Evolutionary conservation across 2,888 invertebrate species (phyloP).

Genomic region (Auanema freiburgensis): DNA sequence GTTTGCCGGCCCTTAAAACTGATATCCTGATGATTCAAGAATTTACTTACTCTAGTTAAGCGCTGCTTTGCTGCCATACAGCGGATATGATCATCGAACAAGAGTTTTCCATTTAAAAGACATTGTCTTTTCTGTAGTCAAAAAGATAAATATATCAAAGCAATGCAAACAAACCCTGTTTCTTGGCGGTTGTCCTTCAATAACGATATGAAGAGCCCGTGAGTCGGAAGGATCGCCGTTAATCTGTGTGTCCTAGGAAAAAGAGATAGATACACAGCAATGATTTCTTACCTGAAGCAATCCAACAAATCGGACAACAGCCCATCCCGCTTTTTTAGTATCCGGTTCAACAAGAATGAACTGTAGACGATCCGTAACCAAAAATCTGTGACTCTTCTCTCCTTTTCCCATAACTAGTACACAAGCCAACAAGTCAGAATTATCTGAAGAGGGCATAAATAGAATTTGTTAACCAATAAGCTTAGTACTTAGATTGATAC

Average conservation of each 20-base stretch:
- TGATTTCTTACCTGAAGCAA: slow-evolving; percentile 73
- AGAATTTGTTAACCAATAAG: slow-evolving; percentile 2
- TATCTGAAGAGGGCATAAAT: slow-evolving; percentile 73
- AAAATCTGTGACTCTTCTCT: slow-evolving; percentile 72
- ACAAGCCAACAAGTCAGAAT: slow-evolving; percentile 94
- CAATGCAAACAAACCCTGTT: slow-evolving; percentile 18
- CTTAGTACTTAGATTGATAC: slow-evolving; percentile 84
- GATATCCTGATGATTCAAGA: background rate
- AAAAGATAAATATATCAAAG: slow-evolving; percentile 26
- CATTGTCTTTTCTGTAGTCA: slow-evolving; percentile 70
- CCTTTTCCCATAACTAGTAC: slow-evolving; percentile 83
- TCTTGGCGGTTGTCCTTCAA: slow-evolving; percentile 46
- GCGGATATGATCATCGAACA: slow-evolving; percentile 97
- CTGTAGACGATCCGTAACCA: slow-evolving; percentile 92
- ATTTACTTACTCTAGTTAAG: slow-evolving; percentile 65
- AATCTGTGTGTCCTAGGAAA: slow-evolving; percentile 84
- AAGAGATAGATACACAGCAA: background rate
- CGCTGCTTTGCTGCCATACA: slow-evolving; percentile 99
- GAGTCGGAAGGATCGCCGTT: slow-evolving; percentile 95
- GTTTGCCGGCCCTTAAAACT: slow-evolving; percentile 78
- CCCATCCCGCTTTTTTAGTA: slow-evolving; percentile 90
- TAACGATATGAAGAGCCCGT: slow-evolving; percentile 81
- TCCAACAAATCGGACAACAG: slow-evolving; percentile 92
- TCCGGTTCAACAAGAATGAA: slow-evolving; percentile 96
- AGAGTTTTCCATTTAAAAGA: slow-evolving; percentile 84